Evolutionary conservation across 2,113 vertebrate species (phyloP), one percentile per base, ranked within the genome.

Genomic region (Mellivora capensis): DNA sequence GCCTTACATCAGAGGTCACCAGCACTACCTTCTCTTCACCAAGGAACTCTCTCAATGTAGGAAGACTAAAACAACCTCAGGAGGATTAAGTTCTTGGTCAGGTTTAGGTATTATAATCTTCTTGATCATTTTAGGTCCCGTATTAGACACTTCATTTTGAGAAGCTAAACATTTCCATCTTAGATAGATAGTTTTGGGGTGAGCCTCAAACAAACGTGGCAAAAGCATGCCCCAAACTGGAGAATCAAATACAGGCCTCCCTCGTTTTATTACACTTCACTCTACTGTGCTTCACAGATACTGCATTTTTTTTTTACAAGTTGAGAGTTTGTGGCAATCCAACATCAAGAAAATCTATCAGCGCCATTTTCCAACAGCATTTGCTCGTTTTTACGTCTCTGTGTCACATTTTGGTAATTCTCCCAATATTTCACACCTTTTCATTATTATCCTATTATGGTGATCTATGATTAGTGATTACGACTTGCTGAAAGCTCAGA

Each of bases 101-200:
- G 13, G 37, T 47, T 62, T 90, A 62, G 61, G 4, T 87, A 80
- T 90, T 95, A 96, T 62, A 59, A 93, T 91, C 71, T 61, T 94
- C n/a, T 54, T 89, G 79, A 81, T 44, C 27, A 97, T 12, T 94
- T 8, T n/a, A 90, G 34, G 14, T 62, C 61, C 37, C 82, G 37
- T 91, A 91, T 57, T 64, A 90, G 14, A 25, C 67, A 88, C 34
- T 90, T 87, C 18, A 25, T 62, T 90, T 84, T 88, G 44, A 97
- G 64, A 91, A 91, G 64, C 23, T 94, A 96, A 94, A 79, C 79
- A 49, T 91, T 84, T 90, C 69, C 62, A 67, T 61, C 93, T 77
- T n/a, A 92, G 49, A 87, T 93, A 87, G 76, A 71, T 95, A 90
- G 20, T 20, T 80, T 87, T 0, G n/a, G 14, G 15, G 18, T 93